Evolutionary conservation across 2,888 invertebrate species (phyloP), one percentile per base, ranked within the genome.

Genomic region (Polyommatus iphigenia): DNA sequence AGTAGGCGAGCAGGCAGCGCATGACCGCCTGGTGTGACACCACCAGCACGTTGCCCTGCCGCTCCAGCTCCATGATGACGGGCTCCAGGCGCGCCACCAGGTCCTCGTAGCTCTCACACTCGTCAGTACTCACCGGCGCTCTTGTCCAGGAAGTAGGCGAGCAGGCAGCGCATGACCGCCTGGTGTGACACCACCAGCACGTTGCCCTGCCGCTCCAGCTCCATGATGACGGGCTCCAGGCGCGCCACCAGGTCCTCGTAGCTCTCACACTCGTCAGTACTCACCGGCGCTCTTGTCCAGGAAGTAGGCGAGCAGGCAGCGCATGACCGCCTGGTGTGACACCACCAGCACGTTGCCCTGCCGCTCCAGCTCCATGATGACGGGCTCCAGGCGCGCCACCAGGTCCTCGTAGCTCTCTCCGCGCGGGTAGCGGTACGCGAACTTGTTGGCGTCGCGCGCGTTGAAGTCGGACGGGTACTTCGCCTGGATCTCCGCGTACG

Each of bases 91-190:
- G 94, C 2, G 99, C 99, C 29, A 99, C 99, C 83, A 99, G 95
- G 95, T 99, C 99, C 92, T 99, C 99, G 89, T 99, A 99, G 85
- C 99, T 99, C 94, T 99, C 98, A n/a, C n/a, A n/a, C n/a, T n/a
- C n/a, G n/a, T n/a, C n/a, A n/a, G n/a, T n/a, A n/a, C n/a, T n/a
- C n/a, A n/a, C n/a, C n/a, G n/a, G n/a, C 97, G 67, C 97, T 97
- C 90, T 99, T 99, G 89, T 99, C 99, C 84, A 99, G 95, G 92
- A 99, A 99, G 93, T 99, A 99, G 0, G 99, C 99, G 78, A 99
- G 95, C 62, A 99, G 95, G 88, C 99, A 99, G 67, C 99, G 95
- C 84, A 99, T 95, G 79, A 98, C 99, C 0, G 99, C 99, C 93
- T 99, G 99, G 93, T 99, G 99, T 10, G 98, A 98, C 6, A 99